Base-by-base conservation (phyloP, 1,140 invertebrate species). In the Propsilocerus akamusi region DNA sequence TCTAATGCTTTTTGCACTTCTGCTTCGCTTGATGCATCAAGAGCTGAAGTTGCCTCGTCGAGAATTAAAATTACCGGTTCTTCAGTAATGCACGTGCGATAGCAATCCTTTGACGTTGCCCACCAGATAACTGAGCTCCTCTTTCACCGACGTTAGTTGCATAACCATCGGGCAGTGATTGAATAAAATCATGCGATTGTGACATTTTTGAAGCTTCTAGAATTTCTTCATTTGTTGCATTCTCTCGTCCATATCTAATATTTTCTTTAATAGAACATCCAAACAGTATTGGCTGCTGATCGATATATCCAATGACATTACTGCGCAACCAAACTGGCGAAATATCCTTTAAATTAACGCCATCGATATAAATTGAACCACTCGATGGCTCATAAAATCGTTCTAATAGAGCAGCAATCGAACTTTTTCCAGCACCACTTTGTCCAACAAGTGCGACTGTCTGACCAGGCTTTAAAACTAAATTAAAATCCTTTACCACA, bases 201-300 rank as follows among this genome's bases (percentile, higher is more conserved):
- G 94, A 91, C 32, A 85, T 65, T 60, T 77, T 77, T 0, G 92
- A 87, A 10, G 87, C 93, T 67, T 80, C 72, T 49, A 28, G 5
- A 47, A 80, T 79, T 63, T 86, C 79, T 25, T 70, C 69, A 62
- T 82, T 75, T 10, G 68, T 73, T 8, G 81, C 78, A 50, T 73
- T 69, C 3, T 76, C 86, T 65, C 75, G 84, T 1, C 91, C 91
- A 62, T 93, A 96, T 50, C 88, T 73, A 51, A 97, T 97, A 67
- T 97, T 97, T 70, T 97, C 93, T 65, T 77, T 73, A 8, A 97
- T 80, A n/a, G 79, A 78, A 6, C 88, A 90, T 17, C 86, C 88
- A 71, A 97, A 97, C 34, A 97, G 62, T 49, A 93, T 76, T 1
- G 92, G 92, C 63, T 97, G 91, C 68, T 96, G 92, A 63, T 87